Evolutionary conservation across 2,888 invertebrate genomes (phyloP).

Genomic region (Bedellia somnulentella): DNA sequence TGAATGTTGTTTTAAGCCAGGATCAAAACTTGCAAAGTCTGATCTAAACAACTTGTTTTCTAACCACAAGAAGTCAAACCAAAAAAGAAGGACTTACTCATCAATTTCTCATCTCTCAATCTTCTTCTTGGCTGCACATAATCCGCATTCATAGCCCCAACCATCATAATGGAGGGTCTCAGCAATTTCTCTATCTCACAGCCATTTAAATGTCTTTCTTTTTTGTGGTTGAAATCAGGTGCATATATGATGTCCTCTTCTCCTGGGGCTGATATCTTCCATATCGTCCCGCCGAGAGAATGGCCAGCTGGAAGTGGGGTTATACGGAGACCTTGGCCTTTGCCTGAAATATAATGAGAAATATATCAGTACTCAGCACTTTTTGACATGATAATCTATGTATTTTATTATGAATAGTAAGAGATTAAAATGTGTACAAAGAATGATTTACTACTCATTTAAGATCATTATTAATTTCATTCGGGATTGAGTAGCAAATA

Average conservation of each 20-base stretch:
- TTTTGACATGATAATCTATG: background rate
- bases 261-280: constrained; percentile 97
- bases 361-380: background rate
- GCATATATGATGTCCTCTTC: constrained; percentile 99
- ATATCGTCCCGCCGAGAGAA: constrained; percentile 97
- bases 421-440: no score
- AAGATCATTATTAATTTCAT: no score
- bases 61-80: background rate
- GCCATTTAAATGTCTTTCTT: constrained; percentile 95
- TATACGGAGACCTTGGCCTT: constrained; percentile 92
- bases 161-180: constrained; percentile 90
- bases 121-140: constrained; percentile 90
- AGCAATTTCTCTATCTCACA: constrained; percentile 89
- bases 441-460: no score
- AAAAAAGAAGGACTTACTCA: constrained; percentile 66
- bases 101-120: constrained; percentile 91
- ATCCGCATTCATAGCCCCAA: constrained; percentile 93
- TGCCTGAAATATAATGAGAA: constrained; percentile 62
- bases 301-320: constrained; percentile 97
- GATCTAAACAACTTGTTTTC: no score
- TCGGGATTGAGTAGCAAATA: no score
- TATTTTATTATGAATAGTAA: no score
- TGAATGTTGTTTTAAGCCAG: no score
- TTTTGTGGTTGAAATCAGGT: constrained; percentile 98
- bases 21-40: no score